Conservation (phyloP, 2,797 vertebrate species). For the Allobates femoralis region DNA sequence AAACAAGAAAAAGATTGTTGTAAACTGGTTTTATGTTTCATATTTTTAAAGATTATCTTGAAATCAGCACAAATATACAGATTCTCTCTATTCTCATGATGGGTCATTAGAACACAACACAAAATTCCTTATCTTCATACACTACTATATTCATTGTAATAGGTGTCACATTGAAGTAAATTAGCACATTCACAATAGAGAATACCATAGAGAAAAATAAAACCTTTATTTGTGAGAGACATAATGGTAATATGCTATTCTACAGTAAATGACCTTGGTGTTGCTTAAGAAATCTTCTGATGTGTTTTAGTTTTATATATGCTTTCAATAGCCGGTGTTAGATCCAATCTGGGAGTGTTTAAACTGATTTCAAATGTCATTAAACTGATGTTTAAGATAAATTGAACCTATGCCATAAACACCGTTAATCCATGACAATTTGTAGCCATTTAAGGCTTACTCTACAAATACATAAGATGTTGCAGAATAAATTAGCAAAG, state of each 20-base stretch:
- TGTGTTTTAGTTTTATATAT: background rate
- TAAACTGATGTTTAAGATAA: background rate
- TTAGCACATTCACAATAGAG: too few relatives aligned
- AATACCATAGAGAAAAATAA: background rate
- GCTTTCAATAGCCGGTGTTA: background rate
- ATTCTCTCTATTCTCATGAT: background rate
- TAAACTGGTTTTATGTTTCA: background rate
- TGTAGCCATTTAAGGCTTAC: too few relatives aligned
- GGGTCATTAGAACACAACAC: conserved; percentile 20
- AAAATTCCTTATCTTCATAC: background rate
- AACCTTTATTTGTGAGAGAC: background rate
- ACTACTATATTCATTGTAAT: background rate
- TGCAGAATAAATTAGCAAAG: too few relatives aligned
- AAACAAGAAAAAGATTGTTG: background rate
- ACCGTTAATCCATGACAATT: too few relatives aligned
- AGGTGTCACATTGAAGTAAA: background rate
- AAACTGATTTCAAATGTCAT: background rate
- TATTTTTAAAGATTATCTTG: background rate
- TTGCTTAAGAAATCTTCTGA: background rate
- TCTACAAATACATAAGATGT: too few relatives aligned
- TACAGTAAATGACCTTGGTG: background rate
- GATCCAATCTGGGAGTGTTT: background rate
- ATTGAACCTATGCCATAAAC: background rate
- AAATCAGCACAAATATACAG: background rate
- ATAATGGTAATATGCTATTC: background rate